Evolutionary conservation across 2,888 invertebrate genomes (phyloP), one percentile per base, ranked within the genome.

Genomic region (Charanyca ferruginea): DNA sequence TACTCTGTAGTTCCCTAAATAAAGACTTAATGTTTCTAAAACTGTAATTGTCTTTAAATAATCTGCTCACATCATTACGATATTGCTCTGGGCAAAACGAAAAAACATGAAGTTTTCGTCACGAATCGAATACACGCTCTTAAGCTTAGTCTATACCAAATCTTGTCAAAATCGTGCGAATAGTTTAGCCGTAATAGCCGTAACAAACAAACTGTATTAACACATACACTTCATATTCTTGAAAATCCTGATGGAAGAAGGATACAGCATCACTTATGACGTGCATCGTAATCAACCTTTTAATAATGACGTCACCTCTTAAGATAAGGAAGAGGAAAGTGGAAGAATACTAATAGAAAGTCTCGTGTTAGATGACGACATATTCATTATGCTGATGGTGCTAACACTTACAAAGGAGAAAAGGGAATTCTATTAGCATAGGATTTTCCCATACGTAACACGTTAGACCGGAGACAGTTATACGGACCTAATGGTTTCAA

Each of bases 351-450:
- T 20, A 66, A 44, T 49, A 55, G 42, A 52, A 71, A 55, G 47
- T 62, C 35, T 48, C 32, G 54, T 52, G 51, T 44, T 32, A 48
- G 55, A 69, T 52, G 73, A 66, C 58, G 55, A 41, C 52, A 49
- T 66, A 66, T 57, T 42, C 55, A 66, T 74, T 61, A 72, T 61
- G 53, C 61, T 57, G 53, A 77, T 54, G 32, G 44, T 60, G 59
- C 52, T 60, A 60, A 77, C 66, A 72, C 57, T 77, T 77, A 61
- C 53, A 54, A 77, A 62, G 53, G 57, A 74, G 73, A 77, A 77
- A 73, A 61, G 78, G 49, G 66, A 72, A 74, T 45, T 20, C 18
- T 61, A 74, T 74, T 74, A 61, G 57, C 78, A 73, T 54, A 44
- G 66, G 67, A 41, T 54, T 74, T 77, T 66, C 78, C 73, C 47